Conservation (phyloP, 2,113 vertebrate species). For the Xyliphius kryptos region DNA sequence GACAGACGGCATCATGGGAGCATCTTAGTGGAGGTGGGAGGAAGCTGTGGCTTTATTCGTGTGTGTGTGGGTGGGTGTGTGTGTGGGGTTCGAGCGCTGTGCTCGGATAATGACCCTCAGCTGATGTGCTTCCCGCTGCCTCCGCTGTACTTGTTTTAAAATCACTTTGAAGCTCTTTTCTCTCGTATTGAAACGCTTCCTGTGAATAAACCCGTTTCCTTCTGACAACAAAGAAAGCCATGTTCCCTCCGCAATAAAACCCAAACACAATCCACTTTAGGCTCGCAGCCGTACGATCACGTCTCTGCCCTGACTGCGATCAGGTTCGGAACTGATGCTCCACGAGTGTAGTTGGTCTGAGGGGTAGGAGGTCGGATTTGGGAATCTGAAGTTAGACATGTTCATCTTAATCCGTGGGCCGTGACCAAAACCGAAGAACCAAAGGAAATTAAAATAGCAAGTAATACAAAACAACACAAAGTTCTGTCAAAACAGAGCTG, state of each 20-base stretch:
- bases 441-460: no score
- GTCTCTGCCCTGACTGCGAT: no score
- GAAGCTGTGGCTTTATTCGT: slow-evolving; percentile 2
- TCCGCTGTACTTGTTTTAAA: slow-evolving; percentile 18
- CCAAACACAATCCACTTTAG: no score
- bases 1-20: background rate
- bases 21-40: background rate
- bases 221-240: background rate
- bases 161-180: slow-evolving; percentile 9
- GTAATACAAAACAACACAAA: no score
- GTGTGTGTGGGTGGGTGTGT: slow-evolving; percentile 3
- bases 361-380: no score
- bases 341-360: no score
- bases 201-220: background rate
- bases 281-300: no score
- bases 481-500: no score
- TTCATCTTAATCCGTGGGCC: no score
- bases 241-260: background rate
- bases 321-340: no score
- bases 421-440: no score
- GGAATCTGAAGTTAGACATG: no score
- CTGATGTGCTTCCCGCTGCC: slow-evolving; percentile 27
- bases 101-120: slow-evolving; percentile 18
- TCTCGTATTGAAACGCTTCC: background rate
- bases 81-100: background rate